These are phyloP conservation scores for Lepidocyrtinus sp. DNA, from an alignment of 2,888 invertebrate species.

Conservation along the genomic window DNA sequence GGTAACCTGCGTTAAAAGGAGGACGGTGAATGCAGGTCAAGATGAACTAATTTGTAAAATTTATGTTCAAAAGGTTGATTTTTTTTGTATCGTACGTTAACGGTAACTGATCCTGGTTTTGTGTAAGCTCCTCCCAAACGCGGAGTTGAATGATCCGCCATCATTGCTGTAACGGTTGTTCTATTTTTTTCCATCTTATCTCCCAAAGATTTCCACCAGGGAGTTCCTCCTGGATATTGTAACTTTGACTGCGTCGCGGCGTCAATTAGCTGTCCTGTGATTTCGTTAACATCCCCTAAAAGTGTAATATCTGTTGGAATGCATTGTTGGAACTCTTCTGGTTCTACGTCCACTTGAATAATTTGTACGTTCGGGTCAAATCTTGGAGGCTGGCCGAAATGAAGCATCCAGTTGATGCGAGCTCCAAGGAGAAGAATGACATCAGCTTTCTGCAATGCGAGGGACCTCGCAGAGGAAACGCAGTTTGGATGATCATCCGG, in stretches of 20 bases:
- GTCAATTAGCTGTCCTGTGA: slow-evolving; percentile 78
- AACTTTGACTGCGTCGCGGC: slow-evolving; percentile 78
- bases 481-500: slow-evolving; percentile 77
- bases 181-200: slow-evolving; percentile 83
- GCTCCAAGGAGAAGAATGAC: slow-evolving; percentile 91
- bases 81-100: slow-evolving; percentile 78
- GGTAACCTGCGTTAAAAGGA: slow-evolving; percentile 79
- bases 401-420: slow-evolving; percentile 97
- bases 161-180: slow-evolving; percentile 76
- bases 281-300: slow-evolving; percentile 86
- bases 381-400: slow-evolving; percentile 92
- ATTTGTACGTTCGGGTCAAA: slow-evolving; percentile 87
- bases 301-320: slow-evolving; percentile 84
- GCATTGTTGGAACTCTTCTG: slow-evolving; percentile 95
- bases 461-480: slow-evolving; percentile 89
- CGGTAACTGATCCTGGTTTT: slow-evolving; percentile 77
- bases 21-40: too few species aligned
- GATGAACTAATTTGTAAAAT: slow-evolving; percentile 32
- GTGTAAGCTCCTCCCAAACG: slow-evolving; percentile 78
- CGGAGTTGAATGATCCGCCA: slow-evolving; percentile 81
- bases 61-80: slow-evolving; percentile 33
- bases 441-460: slow-evolving; percentile 90
- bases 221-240: slow-evolving; percentile 75
- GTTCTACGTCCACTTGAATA: slow-evolving; percentile 90
- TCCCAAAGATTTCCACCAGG: slow-evolving; percentile 85